Percentiles rank a stretch among this genome's conserved stretches.
Conservation (phyloP, 2,888 invertebrate species). For the Cheilosia vernalis region DNA sequence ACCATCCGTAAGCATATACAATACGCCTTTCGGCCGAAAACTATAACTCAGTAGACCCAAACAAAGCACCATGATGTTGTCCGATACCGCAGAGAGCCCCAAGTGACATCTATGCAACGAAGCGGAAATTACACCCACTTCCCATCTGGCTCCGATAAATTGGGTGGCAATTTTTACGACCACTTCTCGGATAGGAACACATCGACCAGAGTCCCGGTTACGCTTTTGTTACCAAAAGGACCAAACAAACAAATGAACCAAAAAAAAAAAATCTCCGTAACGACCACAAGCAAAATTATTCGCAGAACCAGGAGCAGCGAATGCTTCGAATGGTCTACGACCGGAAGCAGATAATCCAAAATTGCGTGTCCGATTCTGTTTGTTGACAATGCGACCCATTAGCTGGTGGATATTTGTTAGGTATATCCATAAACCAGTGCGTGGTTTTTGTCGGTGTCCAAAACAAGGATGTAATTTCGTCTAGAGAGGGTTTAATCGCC, state of each 20-base stretch:
- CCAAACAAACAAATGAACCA: constrained; percentile 2
- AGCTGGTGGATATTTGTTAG: constrained; percentile 12
- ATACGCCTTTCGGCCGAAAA: constrained; percentile 5
- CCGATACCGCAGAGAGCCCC: constrained; percentile 29
- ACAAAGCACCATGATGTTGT: constrained; percentile 35
- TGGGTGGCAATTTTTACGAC: constrained; percentile 36
- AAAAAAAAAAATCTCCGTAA: constrained; percentile 11
- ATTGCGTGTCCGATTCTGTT: constrained; percentile 58
- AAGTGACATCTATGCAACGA: constrained; percentile 32
- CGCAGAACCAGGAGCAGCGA: background rate
- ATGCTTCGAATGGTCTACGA: constrained; percentile 11
- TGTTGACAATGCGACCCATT: constrained; percentile 22
- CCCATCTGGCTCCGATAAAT: constrained; percentile 46
- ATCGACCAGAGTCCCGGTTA: constrained; percentile 47
- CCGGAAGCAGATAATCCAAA: constrained; percentile 61
- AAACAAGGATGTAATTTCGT: constrained; percentile 9
- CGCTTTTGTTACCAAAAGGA: constrained; percentile 17
- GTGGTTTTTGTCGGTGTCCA: background rate
- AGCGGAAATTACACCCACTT: constrained; percentile 45
- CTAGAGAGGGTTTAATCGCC: constrained; percentile 19
- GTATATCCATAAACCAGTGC: background rate
- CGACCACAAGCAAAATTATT: constrained; percentile 19
- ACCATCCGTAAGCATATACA: background rate
- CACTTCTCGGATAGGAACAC: constrained; percentile 37
- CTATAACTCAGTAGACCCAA: constrained; percentile 39